Conservation (phyloP, 2,113 vertebrate genomes). For the Abramis brama region DNA sequence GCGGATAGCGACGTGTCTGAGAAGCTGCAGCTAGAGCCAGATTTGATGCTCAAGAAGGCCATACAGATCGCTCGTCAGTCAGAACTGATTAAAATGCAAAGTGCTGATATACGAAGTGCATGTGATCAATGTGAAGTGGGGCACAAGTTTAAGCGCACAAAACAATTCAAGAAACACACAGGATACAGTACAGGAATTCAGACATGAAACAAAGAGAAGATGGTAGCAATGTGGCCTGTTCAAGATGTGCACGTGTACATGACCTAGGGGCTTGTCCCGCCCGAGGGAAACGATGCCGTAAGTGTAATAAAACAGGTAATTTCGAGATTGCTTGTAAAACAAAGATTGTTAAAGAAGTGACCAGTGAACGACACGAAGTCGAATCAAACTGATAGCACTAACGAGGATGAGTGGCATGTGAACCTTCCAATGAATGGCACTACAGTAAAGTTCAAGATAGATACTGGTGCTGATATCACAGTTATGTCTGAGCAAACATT, state of each 20-base stretch:
- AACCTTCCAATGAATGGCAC: not conserved
- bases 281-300: not conserved
- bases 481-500: slow-evolving; percentile 24
- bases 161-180: not conserved
- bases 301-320: slow-evolving; percentile 42
- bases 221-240: slow-evolving; percentile 7
- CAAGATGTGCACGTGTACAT: not conserved
- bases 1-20: slow-evolving; percentile 35
- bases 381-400: not conserved
- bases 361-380: not conserved
- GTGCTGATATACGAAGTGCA: not conserved
- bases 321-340: slow-evolving; percentile 37
- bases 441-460: slow-evolving; percentile 22
- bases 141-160: not conserved
- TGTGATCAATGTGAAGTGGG: slow-evolving; percentile 26
- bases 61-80: slow-evolving; percentile 39
- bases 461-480: slow-evolving; percentile 27
- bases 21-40: slow-evolving; percentile 48
- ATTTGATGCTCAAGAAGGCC: slow-evolving; percentile 41
- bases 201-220: not conserved
- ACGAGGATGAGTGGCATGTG: slow-evolving; percentile 23
- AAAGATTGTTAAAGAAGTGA: slow-evolving; percentile 39
- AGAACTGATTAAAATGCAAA: slow-evolving; percentile 42
- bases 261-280: not conserved
- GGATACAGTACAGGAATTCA: not conserved